Evolutionary conservation across 2,797 vertebrate species (phyloP), one percentile per base, ranked within the genome.

Genomic region (Rhabdophis nuchalis): DNA sequence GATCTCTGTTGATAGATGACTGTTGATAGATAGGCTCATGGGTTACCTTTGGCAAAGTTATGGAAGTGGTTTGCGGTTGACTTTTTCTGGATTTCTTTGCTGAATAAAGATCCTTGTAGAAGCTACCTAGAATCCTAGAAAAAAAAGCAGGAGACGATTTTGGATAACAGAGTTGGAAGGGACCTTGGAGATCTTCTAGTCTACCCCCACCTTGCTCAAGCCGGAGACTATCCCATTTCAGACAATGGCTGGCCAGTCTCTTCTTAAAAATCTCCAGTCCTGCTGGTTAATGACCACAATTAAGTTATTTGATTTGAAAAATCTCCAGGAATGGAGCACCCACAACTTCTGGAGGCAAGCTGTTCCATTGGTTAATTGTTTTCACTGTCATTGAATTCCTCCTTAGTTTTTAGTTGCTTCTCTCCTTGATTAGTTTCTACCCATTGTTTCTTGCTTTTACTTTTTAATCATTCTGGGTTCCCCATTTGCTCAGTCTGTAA

Each of bases 171-270:
- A 64, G 27, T 36, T 32, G 64, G n/a, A 72, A 72, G n/a, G n/a
- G 14, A 36, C 2, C 14, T 72, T 36, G 64, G 13, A 72, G 64
- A n/a, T 72, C 64, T 3, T 72, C n/a, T 36, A 36, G 14, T 32
- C n/a, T n/a, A 32, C 8, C 1, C n/a, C 2, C n/a, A n/a, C n/a
- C 1, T n/a, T n/a, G 64, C n/a, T 32, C 14, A 18, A 8, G 6
- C n/a, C 32, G 14, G 1, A 36, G n/a, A 7, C n/a, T 32, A 32
- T 2, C 7, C n/a, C 64, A 72, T 72, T 72, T 18, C 64, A 36
- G 64, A 18, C 18, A 72, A 36, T 72, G n/a, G n/a, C n/a, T 68
- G 14, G 32, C n/a, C 64, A 32, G 5, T 36, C 64, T 32, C n/a
- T 72, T 64, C 61, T 64, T 64, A n/a, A 64, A n/a, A 64, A 14